Evolutionary conservation across 2,797 vertebrate genomes (phyloP).

Genomic region (Fistularia tabacaria): DNA sequence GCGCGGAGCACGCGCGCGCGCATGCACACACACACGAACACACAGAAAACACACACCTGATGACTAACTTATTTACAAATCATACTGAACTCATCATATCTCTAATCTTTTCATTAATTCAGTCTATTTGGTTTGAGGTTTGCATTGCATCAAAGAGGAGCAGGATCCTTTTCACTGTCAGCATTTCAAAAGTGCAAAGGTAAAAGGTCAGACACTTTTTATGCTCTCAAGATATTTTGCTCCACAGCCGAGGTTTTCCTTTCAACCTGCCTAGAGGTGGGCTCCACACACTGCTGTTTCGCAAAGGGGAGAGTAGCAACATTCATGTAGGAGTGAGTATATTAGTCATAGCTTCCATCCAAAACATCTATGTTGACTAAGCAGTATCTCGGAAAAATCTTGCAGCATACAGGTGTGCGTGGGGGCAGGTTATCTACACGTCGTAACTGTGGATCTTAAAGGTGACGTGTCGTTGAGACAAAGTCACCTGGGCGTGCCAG

Average conservation of each 20-base stretch:
- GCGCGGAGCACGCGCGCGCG: no score
- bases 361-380: conserved; percentile 10
- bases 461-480: conserved; percentile 21
- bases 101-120: no score
- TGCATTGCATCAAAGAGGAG: no score
- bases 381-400: conserved; percentile 2
- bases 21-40: no score
- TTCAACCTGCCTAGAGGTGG: background rate
- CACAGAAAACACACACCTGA: no score
- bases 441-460: no score
- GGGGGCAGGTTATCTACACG: conserved; percentile 5
- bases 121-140: no score
- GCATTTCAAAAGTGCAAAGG: conserved; percentile 39
- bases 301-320: no score
- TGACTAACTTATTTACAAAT: no score
- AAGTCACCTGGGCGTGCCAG: conserved; percentile 35
- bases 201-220: conserved; percentile 26
- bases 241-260: background rate
- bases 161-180: conserved; percentile 12
- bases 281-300: background rate
- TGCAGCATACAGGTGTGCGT: background rate
- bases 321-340: background rate
- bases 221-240: conserved; percentile 3
- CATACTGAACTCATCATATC: no score
- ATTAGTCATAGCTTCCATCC: conserved; percentile 8